These are phyloP conservation scores for Hydrotaea diabolus DNA, from an alignment of 2,888 invertebrate species.

Conservation along the genomic window DNA sequence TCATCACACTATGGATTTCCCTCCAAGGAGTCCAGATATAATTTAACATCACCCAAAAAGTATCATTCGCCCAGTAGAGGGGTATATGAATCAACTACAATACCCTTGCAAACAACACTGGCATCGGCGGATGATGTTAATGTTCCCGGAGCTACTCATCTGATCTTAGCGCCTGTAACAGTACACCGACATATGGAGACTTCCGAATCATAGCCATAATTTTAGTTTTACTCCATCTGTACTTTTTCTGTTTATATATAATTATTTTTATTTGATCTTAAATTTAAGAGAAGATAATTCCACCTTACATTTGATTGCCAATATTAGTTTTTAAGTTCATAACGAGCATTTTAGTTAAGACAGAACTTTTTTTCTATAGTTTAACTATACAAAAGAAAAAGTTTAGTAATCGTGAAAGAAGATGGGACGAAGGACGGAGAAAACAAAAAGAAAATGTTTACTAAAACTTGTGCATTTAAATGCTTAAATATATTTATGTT, in stretches of 20 bases:
- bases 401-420: slow-evolving; percentile 3
- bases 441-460: neutral
- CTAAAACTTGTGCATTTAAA: slow-evolving; percentile 51
- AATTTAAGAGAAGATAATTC: slow-evolving; percentile 57
- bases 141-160: slow-evolving; percentile 79
- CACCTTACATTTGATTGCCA: slow-evolving; percentile 65
- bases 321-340: slow-evolving; percentile 63
- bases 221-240: slow-evolving; percentile 16
- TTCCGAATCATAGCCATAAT: slow-evolving; percentile 78
- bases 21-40: slow-evolving; percentile 62
- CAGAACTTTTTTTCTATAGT: slow-evolving; percentile 58
- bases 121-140: slow-evolving; percentile 48
- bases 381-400: slow-evolving; percentile 59
- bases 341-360: slow-evolving; percentile 52
- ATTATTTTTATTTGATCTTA: slow-evolving; percentile 50
- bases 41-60: slow-evolving; percentile 73
- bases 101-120: slow-evolving; percentile 71
- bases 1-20: slow-evolving; percentile 70
- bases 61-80: slow-evolving; percentile 69
- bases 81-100: slow-evolving; percentile 76
- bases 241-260: slow-evolving; percentile 30
- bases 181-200: slow-evolving; percentile 95
- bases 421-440: too few species aligned
- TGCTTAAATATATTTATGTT: slow-evolving; percentile 51
- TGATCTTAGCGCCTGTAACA: slow-evolving; percentile 92